Evolutionary conservation across 2,888 invertebrate genomes (phyloP), one percentile per base, ranked within the genome.

Genomic region (Aricia artaxerxes): DNA sequence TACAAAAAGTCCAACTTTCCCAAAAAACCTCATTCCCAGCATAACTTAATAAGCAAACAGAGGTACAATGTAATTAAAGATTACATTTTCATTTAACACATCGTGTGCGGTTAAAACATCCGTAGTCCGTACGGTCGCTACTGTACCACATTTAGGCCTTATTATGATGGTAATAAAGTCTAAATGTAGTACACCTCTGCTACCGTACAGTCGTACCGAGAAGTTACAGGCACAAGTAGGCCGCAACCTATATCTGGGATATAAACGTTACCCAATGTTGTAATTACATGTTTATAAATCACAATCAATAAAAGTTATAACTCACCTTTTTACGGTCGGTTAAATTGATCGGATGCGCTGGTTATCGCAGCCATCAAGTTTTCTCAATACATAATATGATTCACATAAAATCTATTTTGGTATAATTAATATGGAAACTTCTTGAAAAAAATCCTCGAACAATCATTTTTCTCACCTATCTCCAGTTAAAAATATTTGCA

Each of bases 221-320:
- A 92, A 93, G 89, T 91, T 35, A 35, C 11, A 16, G 13, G 69
- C 69, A 35, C 69, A 69, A 35, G 69, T 69, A 69, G 69, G 69
- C 16, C 35, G 31, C 31, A 91, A 91, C 94, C 93, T 88, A 92
- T 92, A 90, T 93, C 85, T 84, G 85, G 82, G 86, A 88, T 88
- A 90, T 91, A 89, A 89, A 87, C 87, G 85, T 93, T 93, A 86
- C 92, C 87, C 89, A 92, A 92, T 89, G 89, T 91, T 88, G 87
- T 88, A 88, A 89, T 85, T 84, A 82, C 85, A 84, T 84, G 85
- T 85, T 69, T 38, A 69, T 69, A 69, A 35, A 69, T 69, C 69
- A 69, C 69, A 35, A 38, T 38, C 69, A 35, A 38, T 69, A 69
- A 69, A 35, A 69, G 69, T 69, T 38, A 38, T 69, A 35, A 35